phyloP scores from a whole-genome alignment of 2,888 invertebrate genomes.

The Andrena marginata region DNA sequence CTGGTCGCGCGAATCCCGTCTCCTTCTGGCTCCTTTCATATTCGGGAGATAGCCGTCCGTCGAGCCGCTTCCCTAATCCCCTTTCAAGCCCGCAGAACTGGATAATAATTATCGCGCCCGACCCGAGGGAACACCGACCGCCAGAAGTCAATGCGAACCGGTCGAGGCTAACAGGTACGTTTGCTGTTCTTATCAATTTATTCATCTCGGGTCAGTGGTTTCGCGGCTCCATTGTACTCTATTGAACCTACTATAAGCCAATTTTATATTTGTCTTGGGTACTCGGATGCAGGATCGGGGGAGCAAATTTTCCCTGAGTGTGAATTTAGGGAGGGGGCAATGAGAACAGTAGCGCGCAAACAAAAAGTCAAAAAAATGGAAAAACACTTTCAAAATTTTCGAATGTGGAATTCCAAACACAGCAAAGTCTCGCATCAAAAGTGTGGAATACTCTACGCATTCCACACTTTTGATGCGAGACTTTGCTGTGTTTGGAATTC shows the following conservation, averaged over 20 bases:
- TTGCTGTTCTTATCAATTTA: conserved; percentile 3
- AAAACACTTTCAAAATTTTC: too few species aligned
- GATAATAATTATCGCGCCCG: conserved; percentile 58
- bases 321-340: too few species aligned
- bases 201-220: neutral
- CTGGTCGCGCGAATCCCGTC: conserved; percentile 24
- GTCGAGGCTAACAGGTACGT: conserved; percentile 18
- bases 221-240: neutral
- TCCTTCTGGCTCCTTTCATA: conserved; percentile 5
- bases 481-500: too few species aligned
- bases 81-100: conserved; percentile 45
- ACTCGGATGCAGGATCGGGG: too few species aligned
- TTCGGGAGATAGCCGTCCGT: conserved; percentile 12
- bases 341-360: too few species aligned
- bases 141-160: conserved; percentile 6
- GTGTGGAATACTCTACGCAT: too few species aligned
- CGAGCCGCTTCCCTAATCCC: neutral
- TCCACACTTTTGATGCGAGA: too few species aligned
- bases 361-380: too few species aligned
- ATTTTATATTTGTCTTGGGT: neutral
- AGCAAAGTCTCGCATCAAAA: too few species aligned
- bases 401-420: too few species aligned
- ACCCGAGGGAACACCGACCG: neutral
- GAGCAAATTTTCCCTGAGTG: too few species aligned
- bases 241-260: neutral